phyloP scores from a whole-genome alignment of 37 sponge, comb jelly and placozoan species.

The Halisarca cf. caerulea region DNA sequence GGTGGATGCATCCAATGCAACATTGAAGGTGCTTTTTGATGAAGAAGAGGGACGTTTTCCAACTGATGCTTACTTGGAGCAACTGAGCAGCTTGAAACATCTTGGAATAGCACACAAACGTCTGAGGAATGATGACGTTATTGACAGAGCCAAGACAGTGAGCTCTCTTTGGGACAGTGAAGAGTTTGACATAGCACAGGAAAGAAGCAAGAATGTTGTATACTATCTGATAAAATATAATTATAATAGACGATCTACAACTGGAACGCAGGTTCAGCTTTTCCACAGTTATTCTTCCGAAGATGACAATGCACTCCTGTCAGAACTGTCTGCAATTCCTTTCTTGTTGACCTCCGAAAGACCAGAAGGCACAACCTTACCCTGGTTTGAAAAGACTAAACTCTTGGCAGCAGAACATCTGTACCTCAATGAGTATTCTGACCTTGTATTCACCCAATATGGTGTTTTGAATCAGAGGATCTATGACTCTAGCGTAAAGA shows the following conservation, averaged over 20 bases:
- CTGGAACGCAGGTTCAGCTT: not conserved
- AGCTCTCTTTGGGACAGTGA: not conserved
- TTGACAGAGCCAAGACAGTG: conserved; percentile 52
- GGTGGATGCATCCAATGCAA: conserved; percentile 24
- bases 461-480: not conserved
- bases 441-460: not conserved
- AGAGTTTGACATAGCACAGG: not conserved
- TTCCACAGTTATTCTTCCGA: not conserved
- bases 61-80: not conserved
- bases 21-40: conserved; percentile 27
- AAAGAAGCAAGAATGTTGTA: conserved; percentile 29
- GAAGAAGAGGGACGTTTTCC: conserved; percentile 56
- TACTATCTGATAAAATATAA: conserved; percentile 9
- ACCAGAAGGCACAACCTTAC: conserved; percentile 8
- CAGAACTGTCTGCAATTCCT: conserved; percentile 17
- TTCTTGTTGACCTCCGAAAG: conserved; percentile 22
- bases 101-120: conserved; percentile 46
- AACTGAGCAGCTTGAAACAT: not conserved
- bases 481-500: not conserved
- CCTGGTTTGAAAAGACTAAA: not conserved
- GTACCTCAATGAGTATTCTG: not conserved
- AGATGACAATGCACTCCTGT: not conserved
- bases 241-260: too few relatives aligned
- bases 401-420: not conserved
- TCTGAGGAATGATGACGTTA: conserved; percentile 31